Conservation (phyloP, 2,888 invertebrate genomes). For the Chymomyza caudatula region DNA sequence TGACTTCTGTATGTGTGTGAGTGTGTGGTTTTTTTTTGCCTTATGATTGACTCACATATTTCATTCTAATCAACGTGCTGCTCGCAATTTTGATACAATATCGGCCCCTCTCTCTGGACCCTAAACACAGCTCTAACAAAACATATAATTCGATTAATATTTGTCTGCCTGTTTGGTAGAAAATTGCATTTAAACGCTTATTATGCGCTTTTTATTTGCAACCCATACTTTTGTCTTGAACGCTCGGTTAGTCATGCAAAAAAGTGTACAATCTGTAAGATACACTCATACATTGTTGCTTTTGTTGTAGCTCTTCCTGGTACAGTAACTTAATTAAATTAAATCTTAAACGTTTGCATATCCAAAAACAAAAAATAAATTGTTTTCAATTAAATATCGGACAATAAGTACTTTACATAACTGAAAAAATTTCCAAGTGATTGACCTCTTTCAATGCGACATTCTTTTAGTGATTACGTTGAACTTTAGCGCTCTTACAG, state of each 20-base stretch:
- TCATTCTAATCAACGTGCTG: conserved; percentile 68
- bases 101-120: not conserved
- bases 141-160: conserved; percentile 69
- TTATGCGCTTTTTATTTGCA: conserved; percentile 74
- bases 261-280: conserved; percentile 11
- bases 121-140: conserved; percentile 29
- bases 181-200: conserved; percentile 76
- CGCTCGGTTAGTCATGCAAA: conserved; percentile 56
- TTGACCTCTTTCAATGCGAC: conserved; percentile 76
- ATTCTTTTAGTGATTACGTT: conserved; percentile 61
- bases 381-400: conserved; percentile 52
- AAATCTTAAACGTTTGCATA: conserved; percentile 68
- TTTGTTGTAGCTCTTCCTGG: conserved; percentile 41
- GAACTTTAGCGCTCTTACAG: conserved; percentile 35
- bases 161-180: conserved; percentile 57
- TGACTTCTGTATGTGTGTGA: conserved; percentile 43
- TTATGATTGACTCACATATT: conserved; percentile 41
- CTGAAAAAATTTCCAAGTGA: conserved; percentile 64
- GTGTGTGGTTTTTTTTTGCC: not conserved
- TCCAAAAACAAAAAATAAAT: conserved; percentile 53
- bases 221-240: conserved; percentile 58
- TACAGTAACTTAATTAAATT: conserved; percentile 54
- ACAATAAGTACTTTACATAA: conserved; percentile 25
- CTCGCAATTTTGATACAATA: conserved; percentile 41
- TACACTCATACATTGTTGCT: not conserved